phyloP scores from a whole-genome alignment of 2,113 vertebrate species.

The Corydoras sp. region DNA sequence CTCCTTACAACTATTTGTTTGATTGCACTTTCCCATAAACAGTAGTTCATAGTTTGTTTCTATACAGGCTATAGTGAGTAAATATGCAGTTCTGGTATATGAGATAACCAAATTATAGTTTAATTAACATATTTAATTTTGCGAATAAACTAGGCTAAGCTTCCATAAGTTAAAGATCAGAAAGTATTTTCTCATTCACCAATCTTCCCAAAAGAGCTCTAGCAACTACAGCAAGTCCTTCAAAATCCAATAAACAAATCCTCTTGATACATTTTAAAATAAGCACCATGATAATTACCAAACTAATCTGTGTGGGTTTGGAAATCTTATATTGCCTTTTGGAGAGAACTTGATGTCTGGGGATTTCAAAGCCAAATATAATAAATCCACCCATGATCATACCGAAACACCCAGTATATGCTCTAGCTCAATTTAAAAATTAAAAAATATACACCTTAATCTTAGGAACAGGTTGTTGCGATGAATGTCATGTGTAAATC shows the following conservation, averaged over 20 bases:
- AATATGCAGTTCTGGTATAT: neutral
- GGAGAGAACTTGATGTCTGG: neutral
- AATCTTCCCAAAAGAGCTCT: slow-evolving; percentile 10
- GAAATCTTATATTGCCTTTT: slow-evolving; percentile 6
- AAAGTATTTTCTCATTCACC: neutral
- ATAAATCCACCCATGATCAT: slow-evolving; percentile 7
- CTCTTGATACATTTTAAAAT: slow-evolving; percentile 18
- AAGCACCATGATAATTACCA: slow-evolving; percentile 19
- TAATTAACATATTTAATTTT: no score
- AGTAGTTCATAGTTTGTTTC: no score
- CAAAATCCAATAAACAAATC: slow-evolving; percentile 28
- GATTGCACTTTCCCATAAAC: no score
- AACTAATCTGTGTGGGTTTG: slow-evolving; percentile 29
- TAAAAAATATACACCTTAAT: no score
- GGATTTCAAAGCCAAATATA: neutral
- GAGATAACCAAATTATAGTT: neutral
- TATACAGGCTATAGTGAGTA: no score
- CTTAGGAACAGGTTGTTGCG: no score
- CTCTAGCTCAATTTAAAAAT: no score
- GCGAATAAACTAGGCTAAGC: no score
- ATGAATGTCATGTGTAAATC: neutral
- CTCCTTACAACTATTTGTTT: no score
- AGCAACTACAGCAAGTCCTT: slow-evolving; percentile 22
- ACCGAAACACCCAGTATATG: no score
- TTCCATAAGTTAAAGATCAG: no score